Base-by-base conservation (phyloP, 2,797 vertebrate genomes). In the Hyperoplus immaculatus region DNA sequence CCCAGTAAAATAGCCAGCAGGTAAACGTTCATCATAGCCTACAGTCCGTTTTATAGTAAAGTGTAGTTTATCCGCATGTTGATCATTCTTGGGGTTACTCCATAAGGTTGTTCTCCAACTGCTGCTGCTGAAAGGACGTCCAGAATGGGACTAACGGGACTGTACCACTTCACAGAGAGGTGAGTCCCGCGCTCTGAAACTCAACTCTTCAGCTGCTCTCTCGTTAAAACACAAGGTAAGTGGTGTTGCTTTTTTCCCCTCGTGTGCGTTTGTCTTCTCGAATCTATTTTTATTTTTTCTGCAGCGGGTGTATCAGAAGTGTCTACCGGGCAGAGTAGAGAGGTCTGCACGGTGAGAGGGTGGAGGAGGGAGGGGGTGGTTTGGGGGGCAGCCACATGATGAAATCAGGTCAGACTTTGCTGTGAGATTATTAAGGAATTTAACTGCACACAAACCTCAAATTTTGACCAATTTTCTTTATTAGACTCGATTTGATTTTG, bases 161-260 rank as follows among this genome's bases (percentile, higher is more conserved):
- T 82, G 93, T 93, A 95, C 95, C 93, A 95, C 77, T 89, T 85
- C 69, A 68, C 36, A 0, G 75, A 42, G 62, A 80, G 92, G 93
- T 70, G 87, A 54, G 87, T 51, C 67, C 7, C 1, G 10, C 10
- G 15, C 12, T 7, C 56, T 0, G 0, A 57, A 4, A 58, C 5
- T 14, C 53, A 6, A 0, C 2, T 38, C 10, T n/a, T 14, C 21
- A 3, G 3, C 1, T 5, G 0, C 5, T 15, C 3, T 41, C 0
- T 8, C 5, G 7, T 2, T 1, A 9, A 59, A 71, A 49, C 54
- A 18, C 36, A 5, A 4, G 0, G 3, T 29, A 0, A 11, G 3
- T 5, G 4, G 0, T 41, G 6, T 1, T 41, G 8, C 11, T 18
- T 13, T 29, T 0, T 47, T 6, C 8, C 29, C 29, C 29, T 29